Evolutionary conservation across 2,888 invertebrate species (phyloP).

Genomic region (Plemyria rubiginata): DNA sequence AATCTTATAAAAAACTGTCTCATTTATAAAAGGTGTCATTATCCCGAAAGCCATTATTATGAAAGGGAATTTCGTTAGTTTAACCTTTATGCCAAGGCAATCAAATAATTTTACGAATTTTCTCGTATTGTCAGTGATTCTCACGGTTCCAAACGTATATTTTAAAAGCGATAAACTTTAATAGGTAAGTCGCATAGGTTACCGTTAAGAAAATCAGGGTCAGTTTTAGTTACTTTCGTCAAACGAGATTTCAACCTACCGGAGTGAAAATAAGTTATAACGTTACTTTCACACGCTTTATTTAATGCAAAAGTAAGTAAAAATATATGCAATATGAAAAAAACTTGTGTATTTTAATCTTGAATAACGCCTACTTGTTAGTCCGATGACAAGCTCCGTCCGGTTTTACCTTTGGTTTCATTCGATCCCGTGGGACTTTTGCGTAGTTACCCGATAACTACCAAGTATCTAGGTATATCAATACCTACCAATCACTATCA

Average conservation of each 20-base stretch:
- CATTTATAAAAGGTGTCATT: too few species aligned
- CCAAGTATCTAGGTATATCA: neutral
- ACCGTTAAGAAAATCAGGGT: slow-evolving; percentile 12
- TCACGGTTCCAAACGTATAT: slow-evolving; percentile 45
- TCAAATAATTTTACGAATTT: slow-evolving; percentile 37
- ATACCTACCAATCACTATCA: neutral
- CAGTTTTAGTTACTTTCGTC: neutral
- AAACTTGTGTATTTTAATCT: neutral
- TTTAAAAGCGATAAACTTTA: slow-evolving; percentile 43
- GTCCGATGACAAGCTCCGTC: slow-evolving; percentile 11
- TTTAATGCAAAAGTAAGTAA: neutral
- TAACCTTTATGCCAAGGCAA: neutral
- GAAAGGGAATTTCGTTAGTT: neutral
- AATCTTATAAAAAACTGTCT: too few species aligned
- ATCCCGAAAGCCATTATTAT: too few species aligned
- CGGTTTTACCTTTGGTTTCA: slow-evolving; percentile 18
- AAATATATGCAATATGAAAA: neutral
- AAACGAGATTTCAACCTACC: neutral
- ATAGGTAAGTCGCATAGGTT: slow-evolving; percentile 27
- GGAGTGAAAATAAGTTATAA: neutral
- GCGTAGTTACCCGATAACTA: neutral
- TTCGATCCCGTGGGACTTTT: slow-evolving; percentile 29
- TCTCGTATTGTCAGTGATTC: slow-evolving; percentile 47
- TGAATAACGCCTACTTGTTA: slow-evolving; percentile 2
- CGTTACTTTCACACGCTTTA: neutral